Base-by-base conservation (phyloP, 2,113 vertebrate species). In the Sminthopsis crassicaudata region DNA sequence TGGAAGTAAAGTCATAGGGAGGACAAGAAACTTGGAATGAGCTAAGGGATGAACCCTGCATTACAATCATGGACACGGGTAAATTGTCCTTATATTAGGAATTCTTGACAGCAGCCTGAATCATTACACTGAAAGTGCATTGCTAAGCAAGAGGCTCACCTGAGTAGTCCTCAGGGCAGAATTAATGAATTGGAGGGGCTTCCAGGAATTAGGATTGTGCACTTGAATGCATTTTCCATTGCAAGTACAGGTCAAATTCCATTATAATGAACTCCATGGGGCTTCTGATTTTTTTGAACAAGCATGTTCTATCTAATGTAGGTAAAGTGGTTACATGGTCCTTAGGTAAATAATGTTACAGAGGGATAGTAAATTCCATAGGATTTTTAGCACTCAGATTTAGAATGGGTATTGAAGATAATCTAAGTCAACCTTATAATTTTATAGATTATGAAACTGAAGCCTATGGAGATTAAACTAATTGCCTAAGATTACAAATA, bases 361-460 rank as follows among this genome's bases (percentile, higher is more conserved):
- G 36, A 76, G 4, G 60, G 36, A 84, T 84, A 84, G 36, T 42
- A 42, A 84, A 3, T 84, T 67, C 7, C 67, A 23, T 42, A 84
- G 67, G n/a, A 84, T 84, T 84, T 60, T 84, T 84, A 84, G n/a
- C 7, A 84, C n/a, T 22, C 36, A 42, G 16, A 84, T 19, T 84
- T 76, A 76, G 36, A 76, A 76, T 76, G 60, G 36, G 11, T 76
- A 76, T 76, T 76, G 16, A 36, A 84, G 19, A 84, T 42, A 76
- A 84, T 95, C 67, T 91, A 23, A 8, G 50, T n/a, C 57, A 88
- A 36, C 0, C 51, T 19, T 91, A 84, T 26, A 12, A 36, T 93
- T 92, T 95, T 91, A 57, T 84, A 95, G 36, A 46, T 42, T 14
- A 54, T 23, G 14, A 95, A 95, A 92, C 48, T 36, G 23, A 96